Base-by-base conservation (phyloP, 2,888 invertebrate genomes). In the Drosophila buzzatii region DNA sequence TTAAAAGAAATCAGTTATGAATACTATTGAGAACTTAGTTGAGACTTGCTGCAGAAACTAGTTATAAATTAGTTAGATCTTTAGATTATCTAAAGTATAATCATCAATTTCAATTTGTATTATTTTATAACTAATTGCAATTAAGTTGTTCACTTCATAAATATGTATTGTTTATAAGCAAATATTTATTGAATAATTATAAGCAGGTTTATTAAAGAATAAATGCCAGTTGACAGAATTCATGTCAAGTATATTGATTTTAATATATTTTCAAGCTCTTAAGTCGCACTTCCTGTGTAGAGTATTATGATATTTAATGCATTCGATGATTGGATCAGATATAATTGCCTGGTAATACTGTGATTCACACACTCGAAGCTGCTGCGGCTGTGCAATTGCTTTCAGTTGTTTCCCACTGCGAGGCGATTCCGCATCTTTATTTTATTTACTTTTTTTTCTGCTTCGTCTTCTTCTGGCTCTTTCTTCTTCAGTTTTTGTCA, bases 361-460 rank as follows among this genome's bases (percentile, higher is more conserved):
- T 57, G 60, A 52, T 57, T 73, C 45, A 52, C 73, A 73, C 57
- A 47, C 60, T 27, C 2, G 10, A 1, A 12, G 20, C 37, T 18
- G 52, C 42, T 56, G n/a, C n/a, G 47, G 47, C 41, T 44, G 39
- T 31, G 33, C 62, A 49, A 44, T 31, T 47, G 23, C 20, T 18
- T 14, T 31, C 18, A 23, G 33, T 14, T 58, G 39, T 44, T 39
- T 0, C 23, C n/a, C 35, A 41, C 45, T 27, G 18, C n/a, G 60
- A 49, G 53, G 44, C 56, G 49, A 52, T 53, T 73, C 60, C 49
- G n/a, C 33, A 14, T 39, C 52, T 71, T n/a, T 18, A 18, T 61
- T 10, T 31, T 33, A 20, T 45, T 55, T 35, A 3, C 8, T 8
- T 35, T 23, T 3, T 12, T 44, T 10, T n/a, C n/a, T 4, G 52